Evolutionary conservation across 2,113 vertebrate genomes (phyloP), one percentile per base, ranked within the genome.

Genomic region (Trichechus manatus): DNA sequence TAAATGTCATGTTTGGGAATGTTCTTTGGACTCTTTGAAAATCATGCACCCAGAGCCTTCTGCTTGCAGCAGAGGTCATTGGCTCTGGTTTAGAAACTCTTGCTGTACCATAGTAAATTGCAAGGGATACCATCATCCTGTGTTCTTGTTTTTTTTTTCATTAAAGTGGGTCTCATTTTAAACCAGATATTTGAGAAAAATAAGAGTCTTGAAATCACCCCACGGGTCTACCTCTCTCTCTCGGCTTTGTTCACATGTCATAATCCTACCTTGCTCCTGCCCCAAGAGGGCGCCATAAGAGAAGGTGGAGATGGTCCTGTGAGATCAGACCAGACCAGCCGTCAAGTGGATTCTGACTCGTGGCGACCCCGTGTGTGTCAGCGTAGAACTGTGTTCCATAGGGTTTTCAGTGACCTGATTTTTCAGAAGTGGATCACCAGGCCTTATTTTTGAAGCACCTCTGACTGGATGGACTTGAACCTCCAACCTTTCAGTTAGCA

Each of bases 101-200:
- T 50, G 86, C 89, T 96, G 96, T 97, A 97, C 94, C 89, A 44
- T 92, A 98, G 97, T 99, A 99, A 99, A 99, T 79, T 90, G 93
- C 95, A 33, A 66, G 98, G 80, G 92, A 97, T 96, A 74, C 93
- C 97, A 81, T 17, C 70, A 94, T 47, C 90, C 87, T 15, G 91
- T 42, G 93, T 98, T 53, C 56, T 84, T 64, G 2, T 68, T 95
- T 87, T 50, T 66, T 9, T 2, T 68, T 95, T 87, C 75, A 22
- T 33, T 82, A 50, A 68, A 7, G 56, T 15, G 53, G 27, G 86
- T 23, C 50, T 47, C 59, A 0, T 42, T 42, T 75, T 47, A 91
- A 11, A 59, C 33, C n/a, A 47, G 31, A 19, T 22, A 17, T 33
- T 36, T 66, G 36, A 10, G 47, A 79, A 64, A 83, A 63, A 22